Percentiles rank a stretch among this genome's conserved stretches.
phyloP scores from a whole-genome alignment of 2,888 invertebrate genomes.

The Pristionchus japonicus region DNA sequence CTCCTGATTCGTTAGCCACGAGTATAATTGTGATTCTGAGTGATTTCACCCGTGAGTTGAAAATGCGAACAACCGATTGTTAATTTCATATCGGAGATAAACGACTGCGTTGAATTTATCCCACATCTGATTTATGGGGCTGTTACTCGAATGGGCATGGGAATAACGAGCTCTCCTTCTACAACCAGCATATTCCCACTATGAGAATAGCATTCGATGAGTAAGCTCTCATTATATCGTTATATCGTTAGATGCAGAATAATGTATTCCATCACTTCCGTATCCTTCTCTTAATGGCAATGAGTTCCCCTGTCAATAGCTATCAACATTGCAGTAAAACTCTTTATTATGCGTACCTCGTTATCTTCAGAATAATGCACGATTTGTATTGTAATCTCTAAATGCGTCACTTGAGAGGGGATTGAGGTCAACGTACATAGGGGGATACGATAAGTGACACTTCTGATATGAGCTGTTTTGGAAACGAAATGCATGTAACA shows the following conservation, averaged over 20 bases:
- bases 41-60: background rate
- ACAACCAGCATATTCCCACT: too few relatives aligned
- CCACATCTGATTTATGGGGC: background rate
- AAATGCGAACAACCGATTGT: background rate
- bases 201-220: too few relatives aligned
- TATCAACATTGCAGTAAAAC: too few relatives aligned
- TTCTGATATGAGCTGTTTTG: constrained; percentile 1
- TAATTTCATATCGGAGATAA: background rate
- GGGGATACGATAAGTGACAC: constrained; percentile 28
- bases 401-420: background rate
- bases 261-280: too few relatives aligned
- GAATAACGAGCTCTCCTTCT: too few relatives aligned
- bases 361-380: constrained; percentile 21
- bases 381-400: background rate
- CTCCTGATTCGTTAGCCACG: constrained; percentile 4
- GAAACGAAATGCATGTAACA: background rate
- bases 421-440: background rate
- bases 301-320: too few relatives aligned
- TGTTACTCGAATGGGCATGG: too few relatives aligned
- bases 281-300: too few relatives aligned
- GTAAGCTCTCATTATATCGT: too few relatives aligned
- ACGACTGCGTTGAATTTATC: background rate
- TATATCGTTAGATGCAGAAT: too few relatives aligned
- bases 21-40: constrained; percentile 1
- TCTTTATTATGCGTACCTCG: constrained; percentile 26